Evolutionary conservation across 2,797 vertebrate genomes (phyloP), one percentile per base, ranked within the genome.

Genomic region (Manis pentadactyla): DNA sequence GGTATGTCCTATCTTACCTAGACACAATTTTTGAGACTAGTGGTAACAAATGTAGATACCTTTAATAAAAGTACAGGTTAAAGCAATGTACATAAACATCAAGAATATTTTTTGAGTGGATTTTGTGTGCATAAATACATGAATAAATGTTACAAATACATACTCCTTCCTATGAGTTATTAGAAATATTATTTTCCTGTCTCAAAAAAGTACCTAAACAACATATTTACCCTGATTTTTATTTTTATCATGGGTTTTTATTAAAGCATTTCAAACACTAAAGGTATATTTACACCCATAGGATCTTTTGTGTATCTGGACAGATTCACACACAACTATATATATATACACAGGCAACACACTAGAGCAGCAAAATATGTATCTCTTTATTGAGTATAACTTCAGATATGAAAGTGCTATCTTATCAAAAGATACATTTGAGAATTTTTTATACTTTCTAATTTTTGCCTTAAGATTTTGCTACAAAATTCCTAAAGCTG

Each of bases 1-100:
- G 37, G 27, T 37, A 78, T 69, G 37, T 69, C 23, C 25, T 34
- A 49, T 84, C 57, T 84, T 81, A 93, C 7, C 10, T 57, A 69
- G 42, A 85, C 14, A 92, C 5, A 68, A 69, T 77, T 85, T 89
- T 74, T 88, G 37, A 95, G 53, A 81, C 17, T n/a, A 57, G 4
- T 64, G 19, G 18, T 29, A 90, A 96, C 29, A 82, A 55, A 77
- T 18, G 39, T 21, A 94, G 89, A 86, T 49, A 83, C 82, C 18
- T 82, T 92, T 23, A 87, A 93, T 83, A 83, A 94, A 94, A 90
- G 74, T 79, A 55, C 27, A 79, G 7, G 9, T 74, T 83, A 90
- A 2, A 85, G 34, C 19, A 91, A 66, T 49, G 7, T 19, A 89
- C n/a, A 55, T 66, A 73, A 89, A 94, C 46, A 95, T 71, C 9